These are phyloP conservation scores for Chaetodon trifasciatus DNA, from an alignment of 2,797 vertebrate species.

Conservation along the genomic window DNA sequence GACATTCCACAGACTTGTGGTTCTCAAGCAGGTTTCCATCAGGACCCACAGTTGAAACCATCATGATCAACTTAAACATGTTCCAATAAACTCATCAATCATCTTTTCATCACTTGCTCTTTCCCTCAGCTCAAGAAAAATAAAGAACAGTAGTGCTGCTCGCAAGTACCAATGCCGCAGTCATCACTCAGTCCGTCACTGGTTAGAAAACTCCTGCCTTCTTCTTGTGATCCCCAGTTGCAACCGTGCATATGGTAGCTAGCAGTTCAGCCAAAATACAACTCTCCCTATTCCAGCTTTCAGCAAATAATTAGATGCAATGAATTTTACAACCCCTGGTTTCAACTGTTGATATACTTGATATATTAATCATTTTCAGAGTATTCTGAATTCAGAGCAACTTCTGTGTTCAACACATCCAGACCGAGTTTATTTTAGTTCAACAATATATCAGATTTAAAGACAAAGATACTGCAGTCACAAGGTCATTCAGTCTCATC, in stretches of 20 bases:
- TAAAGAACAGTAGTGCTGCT: conserved; percentile 3
- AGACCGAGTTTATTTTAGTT: conserved; percentile 11
- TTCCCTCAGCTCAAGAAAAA: conserved; percentile 1
- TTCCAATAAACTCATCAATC: conserved; percentile 6
- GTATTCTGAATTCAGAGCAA: conserved; percentile 14
- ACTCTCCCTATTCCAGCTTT: conserved; percentile 1
- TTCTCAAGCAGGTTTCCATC: not conserved
- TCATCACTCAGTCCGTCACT: conserved; percentile 3
- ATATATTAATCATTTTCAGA: not conserved
- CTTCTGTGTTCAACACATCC: conserved; percentile 2
- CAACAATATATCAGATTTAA: conserved; percentile 1
- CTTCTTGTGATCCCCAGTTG: not conserved
- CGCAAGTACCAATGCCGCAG: not conserved
- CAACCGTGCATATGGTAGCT: conserved; percentile 3
- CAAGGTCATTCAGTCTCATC: not conserved
- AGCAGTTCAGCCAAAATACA: conserved; percentile 14
- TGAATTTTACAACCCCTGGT: conserved; percentile 18
- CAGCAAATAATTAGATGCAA: conserved; percentile 9
- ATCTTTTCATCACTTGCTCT: conserved; percentile 14
- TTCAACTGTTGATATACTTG: conserved; percentile 24
- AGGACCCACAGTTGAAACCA: not conserved
- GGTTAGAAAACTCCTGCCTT: not conserved
- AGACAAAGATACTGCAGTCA: conserved; percentile 5
- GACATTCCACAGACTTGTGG: conserved; percentile 6
- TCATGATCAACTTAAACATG: not conserved